Conservation (phyloP, 2,888 invertebrate genomes). For the Cabera pusaria region DNA sequence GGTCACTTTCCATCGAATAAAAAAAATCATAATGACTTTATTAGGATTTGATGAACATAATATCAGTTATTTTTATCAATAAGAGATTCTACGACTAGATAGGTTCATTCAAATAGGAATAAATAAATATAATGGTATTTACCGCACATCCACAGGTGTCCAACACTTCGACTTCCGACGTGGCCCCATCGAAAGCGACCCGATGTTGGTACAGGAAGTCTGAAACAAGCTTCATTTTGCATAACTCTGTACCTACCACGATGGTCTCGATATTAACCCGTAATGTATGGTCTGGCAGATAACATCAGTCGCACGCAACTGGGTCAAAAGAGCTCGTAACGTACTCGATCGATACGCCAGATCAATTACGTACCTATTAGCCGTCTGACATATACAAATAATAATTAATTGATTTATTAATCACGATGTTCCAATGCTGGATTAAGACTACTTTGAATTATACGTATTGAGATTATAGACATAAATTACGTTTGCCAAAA, state of each 20-base stretch:
- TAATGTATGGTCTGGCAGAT: constrained; percentile 47
- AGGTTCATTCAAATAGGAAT: constrained; percentile 5
- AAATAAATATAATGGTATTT: constrained; percentile 42
- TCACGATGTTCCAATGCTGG: constrained; percentile 18
- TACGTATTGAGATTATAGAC: not conserved
- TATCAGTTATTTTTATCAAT: too few relatives aligned
- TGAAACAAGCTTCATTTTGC: constrained; percentile 59
- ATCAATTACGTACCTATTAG: constrained; percentile 40
- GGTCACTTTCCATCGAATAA: too few relatives aligned
- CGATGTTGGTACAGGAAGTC: constrained; percentile 91
- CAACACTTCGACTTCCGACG: constrained; percentile 90
- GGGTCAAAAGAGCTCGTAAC: constrained; percentile 50
- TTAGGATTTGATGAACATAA: too few relatives aligned
- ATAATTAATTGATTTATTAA: constrained; percentile 31
- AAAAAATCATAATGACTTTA: not conserved
- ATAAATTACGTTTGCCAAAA: constrained; percentile 9
- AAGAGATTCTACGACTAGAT: too few relatives aligned
- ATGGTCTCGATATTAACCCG: constrained; percentile 37
- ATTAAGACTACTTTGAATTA: constrained; percentile 8
- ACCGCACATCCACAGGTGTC: constrained; percentile 92
- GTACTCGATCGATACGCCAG: constrained; percentile 42
- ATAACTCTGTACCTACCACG: constrained; percentile 19
- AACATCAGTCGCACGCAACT: constrained; percentile 54
- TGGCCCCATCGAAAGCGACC: constrained; percentile 89
- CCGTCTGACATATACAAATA: constrained; percentile 30